Evolutionary conservation across 2,888 invertebrate genomes (phyloP).

Genomic region (Cheilosia scutellata): DNA sequence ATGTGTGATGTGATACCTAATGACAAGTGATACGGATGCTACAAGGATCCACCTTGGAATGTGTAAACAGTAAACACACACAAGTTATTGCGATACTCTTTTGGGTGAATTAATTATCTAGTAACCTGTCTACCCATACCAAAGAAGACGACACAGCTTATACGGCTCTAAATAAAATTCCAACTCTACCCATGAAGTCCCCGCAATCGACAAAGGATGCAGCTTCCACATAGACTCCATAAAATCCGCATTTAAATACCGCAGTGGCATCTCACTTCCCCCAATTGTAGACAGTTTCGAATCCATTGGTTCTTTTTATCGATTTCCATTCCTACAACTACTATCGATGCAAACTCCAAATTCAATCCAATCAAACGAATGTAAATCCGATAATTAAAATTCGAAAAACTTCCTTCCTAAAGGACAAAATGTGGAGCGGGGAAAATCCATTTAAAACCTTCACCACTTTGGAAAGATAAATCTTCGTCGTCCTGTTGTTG

Average conservation of each 20-base stretch:
- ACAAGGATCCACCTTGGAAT: too few relatives aligned
- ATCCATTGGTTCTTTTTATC: slow-evolving; percentile 4
- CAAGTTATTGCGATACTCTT: too few relatives aligned
- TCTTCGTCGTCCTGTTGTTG: slow-evolving; percentile 40
- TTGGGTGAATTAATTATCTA: too few relatives aligned
- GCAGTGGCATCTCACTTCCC: slow-evolving; percentile 29
- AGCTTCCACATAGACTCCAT: too few relatives aligned
- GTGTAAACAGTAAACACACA: too few relatives aligned
- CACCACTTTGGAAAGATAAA: slow-evolving; percentile 54
- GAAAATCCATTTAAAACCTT: slow-evolving; percentile 56
- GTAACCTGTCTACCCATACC: too few relatives aligned
- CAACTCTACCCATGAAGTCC: too few relatives aligned
- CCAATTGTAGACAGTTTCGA: slow-evolving; percentile 38
- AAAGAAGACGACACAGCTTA: too few relatives aligned
- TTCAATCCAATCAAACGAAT: slow-evolving; percentile 71
- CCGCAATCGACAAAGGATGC: too few relatives aligned
- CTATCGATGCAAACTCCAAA: slow-evolving; percentile 35
- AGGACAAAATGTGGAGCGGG: not conserved
- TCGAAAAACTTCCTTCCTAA: slow-evolving; percentile 39
- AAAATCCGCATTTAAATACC: slow-evolving; percentile 29
- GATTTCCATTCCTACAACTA: not conserved
- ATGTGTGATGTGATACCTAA: too few relatives aligned
- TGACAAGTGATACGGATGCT: too few relatives aligned
- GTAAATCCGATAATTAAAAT: slow-evolving; percentile 70
- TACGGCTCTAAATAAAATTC: too few relatives aligned